Percentiles rank a stretch among this genome's conserved stretches.
These are phyloP conservation scores for Callosobruchus maculatus DNA, from an alignment of 2,888 invertebrate genomes.

Conservation along the genomic window DNA sequence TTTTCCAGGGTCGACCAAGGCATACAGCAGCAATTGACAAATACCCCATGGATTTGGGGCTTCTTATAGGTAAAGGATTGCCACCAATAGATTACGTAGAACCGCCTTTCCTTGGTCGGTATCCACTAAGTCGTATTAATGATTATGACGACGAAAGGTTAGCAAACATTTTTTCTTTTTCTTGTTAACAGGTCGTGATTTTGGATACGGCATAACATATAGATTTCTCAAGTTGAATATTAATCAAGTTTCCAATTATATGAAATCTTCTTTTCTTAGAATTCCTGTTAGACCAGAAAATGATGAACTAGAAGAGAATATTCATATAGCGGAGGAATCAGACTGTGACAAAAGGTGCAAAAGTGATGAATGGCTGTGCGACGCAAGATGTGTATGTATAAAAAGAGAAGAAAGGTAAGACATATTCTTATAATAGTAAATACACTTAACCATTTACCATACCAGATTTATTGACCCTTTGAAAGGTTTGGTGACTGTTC, in stretches of 20 bases:
- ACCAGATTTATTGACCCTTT: too few relatives aligned
- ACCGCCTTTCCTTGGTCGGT: slow-evolving; percentile 10
- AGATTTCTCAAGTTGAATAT: too few relatives aligned
- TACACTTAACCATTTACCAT: too few relatives aligned
- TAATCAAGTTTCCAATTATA: too few relatives aligned
- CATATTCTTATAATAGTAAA: background rate
- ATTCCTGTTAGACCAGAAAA: background rate
- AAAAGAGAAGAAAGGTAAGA: slow-evolving; percentile 38
- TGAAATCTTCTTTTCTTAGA: background rate
- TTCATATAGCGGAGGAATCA: slow-evolving; percentile 12
- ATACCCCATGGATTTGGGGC: slow-evolving; percentile 35
- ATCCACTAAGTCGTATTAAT: slow-evolving; percentile 16
- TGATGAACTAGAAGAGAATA: background rate
- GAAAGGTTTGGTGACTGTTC: too few relatives aligned
- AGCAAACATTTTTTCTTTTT: too few relatives aligned
- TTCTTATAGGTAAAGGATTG: slow-evolving; percentile 33
- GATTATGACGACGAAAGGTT: slow-evolving; percentile 13
- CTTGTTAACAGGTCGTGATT: too few relatives aligned
- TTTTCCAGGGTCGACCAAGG: slow-evolving; percentile 38
- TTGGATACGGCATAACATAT: too few relatives aligned
- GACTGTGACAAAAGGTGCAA: slow-evolving; percentile 47
- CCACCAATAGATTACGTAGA: slow-evolving; percentile 9
- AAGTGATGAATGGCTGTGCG: slow-evolving; percentile 55
- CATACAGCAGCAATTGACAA: slow-evolving; percentile 22
- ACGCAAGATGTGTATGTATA: slow-evolving; percentile 65